These are phyloP conservation scores for Stichodactyla helianthus DNA, from an alignment of 64 coral and sea anemone genomes.

Conservation along the genomic window DNA sequence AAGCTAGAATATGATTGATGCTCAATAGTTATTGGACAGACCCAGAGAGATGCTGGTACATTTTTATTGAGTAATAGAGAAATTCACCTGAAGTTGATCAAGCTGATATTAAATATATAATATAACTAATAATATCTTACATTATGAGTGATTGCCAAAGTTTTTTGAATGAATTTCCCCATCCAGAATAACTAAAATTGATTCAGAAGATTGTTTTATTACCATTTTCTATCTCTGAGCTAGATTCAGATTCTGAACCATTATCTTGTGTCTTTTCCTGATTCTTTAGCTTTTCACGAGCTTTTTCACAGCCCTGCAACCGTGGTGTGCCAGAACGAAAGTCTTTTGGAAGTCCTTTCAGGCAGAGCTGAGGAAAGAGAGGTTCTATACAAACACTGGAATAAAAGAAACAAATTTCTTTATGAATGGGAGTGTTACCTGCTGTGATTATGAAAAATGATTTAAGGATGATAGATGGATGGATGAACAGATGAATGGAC, in stretches of 20 bases:
- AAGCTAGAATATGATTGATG: not conserved
- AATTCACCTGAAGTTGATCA: no score
- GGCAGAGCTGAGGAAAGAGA: slow-evolving; percentile 85
- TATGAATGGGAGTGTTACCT: not conserved
- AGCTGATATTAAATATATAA: no score
- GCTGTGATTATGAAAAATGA: not conserved
- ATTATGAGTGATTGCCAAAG: no score
- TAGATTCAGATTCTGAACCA: not conserved
- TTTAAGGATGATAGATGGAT: not conserved
- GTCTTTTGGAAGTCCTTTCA: slow-evolving; percentile 85
- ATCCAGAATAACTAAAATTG: no score
- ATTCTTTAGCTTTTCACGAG: not conserved
- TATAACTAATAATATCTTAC: no score
- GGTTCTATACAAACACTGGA: slow-evolving; percentile 86
- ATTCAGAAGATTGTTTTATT: not conserved
- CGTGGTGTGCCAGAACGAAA: slow-evolving; percentile 75
- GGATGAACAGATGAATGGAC: not conserved
- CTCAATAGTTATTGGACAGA: no score
- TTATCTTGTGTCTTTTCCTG: not conserved
- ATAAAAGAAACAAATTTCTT: not conserved
- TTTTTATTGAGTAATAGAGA: no score
- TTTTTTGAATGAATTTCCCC: no score
- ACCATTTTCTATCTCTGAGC: slow-evolving; percentile 48
- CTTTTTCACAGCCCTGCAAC: slow-evolving; percentile 6
- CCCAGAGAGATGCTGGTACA: no score